Evolutionary conservation across 2,797 vertebrate species (phyloP), one percentile per base, ranked within the genome.

Genomic region (Lacerta viridis): DNA sequence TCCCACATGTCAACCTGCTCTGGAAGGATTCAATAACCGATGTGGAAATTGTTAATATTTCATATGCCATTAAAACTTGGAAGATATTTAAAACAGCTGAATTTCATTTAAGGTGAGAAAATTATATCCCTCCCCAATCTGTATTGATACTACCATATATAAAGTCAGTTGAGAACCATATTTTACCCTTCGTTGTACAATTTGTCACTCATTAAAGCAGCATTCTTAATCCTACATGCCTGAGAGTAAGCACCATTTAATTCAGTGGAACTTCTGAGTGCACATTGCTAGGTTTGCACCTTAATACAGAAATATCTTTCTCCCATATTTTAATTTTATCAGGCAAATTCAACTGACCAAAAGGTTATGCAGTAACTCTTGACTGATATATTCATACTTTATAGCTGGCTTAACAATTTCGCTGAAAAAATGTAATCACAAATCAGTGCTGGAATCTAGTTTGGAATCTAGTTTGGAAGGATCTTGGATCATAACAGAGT

Each of bases 1-100:
- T 76, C 36, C 25, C 59, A 61, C 33, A 11, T 36, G 33, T 71
- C 29, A 74, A 84, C 3, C 18, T 61, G 17, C 3, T 25, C 74
- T 81, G 9, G 7, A 91, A 29, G 7, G 72, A 88, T 79, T 89
- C 88, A 7, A 7, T 80, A 36, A 86, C 25, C 75, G 4, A 79
- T 61, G 39, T 77, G 25, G 20, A 92, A 85, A 17, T 41, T 41
- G 83, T 75, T 75, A 11, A 25, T n/a, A 33, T 80, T 27, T n/a
- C 41, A 13, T 27, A 33, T 74, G 17, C 8, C 77, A 76, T 76
- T 68, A 46, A 74, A 83, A 33, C 43, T 3, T n/a, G 23, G 20
- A 15, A 76, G 78, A 75, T 20, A 39, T 6, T 83, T 87, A 91
- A 92, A 89, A 84, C 27, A 92, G 4, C 68, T 59, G 90, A 82